Conservation (phyloP, 2,113 vertebrate genomes). For the Melanostigma gelatinosum region DNA sequence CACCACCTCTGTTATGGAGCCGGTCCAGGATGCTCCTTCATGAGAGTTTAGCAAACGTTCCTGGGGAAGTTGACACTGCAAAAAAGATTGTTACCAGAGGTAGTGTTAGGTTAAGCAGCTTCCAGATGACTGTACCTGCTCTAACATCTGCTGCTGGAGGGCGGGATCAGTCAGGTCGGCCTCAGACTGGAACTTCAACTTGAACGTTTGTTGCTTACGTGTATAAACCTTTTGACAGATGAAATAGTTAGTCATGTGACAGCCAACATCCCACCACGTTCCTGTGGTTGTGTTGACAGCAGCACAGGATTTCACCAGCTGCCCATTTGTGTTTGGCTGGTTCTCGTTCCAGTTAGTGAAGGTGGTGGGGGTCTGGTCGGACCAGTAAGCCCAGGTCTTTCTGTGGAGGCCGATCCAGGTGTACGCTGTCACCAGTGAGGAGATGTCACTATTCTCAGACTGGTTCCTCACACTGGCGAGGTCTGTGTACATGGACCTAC, state of each 20-base stretch:
- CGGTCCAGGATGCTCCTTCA: background rate
- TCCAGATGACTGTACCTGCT: slow-evolving; percentile 37
- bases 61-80: background rate
- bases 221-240: slow-evolving; percentile 24
- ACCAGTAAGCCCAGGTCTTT: slow-evolving; percentile 43
- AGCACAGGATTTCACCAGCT: slow-evolving; percentile 1
- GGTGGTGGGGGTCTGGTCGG: slow-evolving; percentile 14
- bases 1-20: background rate
- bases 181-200: slow-evolving; percentile 44
- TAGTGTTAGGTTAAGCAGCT: background rate
- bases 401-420: slow-evolving; percentile 65
- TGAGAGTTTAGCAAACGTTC: background rate
- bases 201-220: background rate
- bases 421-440: background rate
- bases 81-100: background rate
- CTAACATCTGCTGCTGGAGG: slow-evolving; percentile 31
- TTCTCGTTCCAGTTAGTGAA: slow-evolving; percentile 34
- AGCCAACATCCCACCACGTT: background rate
- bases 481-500: slow-evolving; percentile 33
- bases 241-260: background rate
- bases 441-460: slow-evolving; percentile 15
- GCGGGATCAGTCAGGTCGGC: slow-evolving; percentile 44
- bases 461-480: slow-evolving; percentile 33
- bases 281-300: background rate
- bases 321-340: too few relatives aligned